phyloP scores from a whole-genome alignment of 2,888 invertebrate genomes.

The Ophion obscuratus region DNA sequence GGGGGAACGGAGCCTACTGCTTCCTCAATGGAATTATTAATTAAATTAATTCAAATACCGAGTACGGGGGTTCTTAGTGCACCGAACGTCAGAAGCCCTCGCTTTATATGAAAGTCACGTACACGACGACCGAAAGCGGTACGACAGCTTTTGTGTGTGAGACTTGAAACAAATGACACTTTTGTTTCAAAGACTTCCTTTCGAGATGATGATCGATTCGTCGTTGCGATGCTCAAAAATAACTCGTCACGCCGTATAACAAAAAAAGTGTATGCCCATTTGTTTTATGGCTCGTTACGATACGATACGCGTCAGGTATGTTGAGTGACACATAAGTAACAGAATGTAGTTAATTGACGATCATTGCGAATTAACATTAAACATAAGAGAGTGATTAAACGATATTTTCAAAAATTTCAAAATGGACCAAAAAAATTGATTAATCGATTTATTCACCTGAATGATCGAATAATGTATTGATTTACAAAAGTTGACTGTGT shows the following conservation, averaged over 20 bases:
- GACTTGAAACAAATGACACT: slow-evolving; percentile 70
- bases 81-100: slow-evolving; percentile 47
- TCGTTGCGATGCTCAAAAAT: slow-evolving; percentile 70
- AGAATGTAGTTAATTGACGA: slow-evolving; percentile 20
- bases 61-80: slow-evolving; percentile 35
- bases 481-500: background rate
- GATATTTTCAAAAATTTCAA: background rate
- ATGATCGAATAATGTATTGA: background rate
- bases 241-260: slow-evolving; percentile 52
- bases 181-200: slow-evolving; percentile 70
- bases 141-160: slow-evolving; percentile 58
- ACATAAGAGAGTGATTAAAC: background rate
- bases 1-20: background rate
- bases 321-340: background rate
- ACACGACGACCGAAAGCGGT: slow-evolving; percentile 68
- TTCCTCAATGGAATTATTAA: slow-evolving; percentile 33
- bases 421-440: background rate
- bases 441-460: background rate
- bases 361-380: slow-evolving; percentile 4
- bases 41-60: slow-evolving; percentile 33
- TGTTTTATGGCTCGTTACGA: background rate
- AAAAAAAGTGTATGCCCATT: slow-evolving; percentile 17
- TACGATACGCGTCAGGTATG: background rate
- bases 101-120: slow-evolving; percentile 72
- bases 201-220: slow-evolving; percentile 63